Base-by-base conservation (phyloP, 2,888 invertebrate genomes). In the Bombylius major region DNA sequence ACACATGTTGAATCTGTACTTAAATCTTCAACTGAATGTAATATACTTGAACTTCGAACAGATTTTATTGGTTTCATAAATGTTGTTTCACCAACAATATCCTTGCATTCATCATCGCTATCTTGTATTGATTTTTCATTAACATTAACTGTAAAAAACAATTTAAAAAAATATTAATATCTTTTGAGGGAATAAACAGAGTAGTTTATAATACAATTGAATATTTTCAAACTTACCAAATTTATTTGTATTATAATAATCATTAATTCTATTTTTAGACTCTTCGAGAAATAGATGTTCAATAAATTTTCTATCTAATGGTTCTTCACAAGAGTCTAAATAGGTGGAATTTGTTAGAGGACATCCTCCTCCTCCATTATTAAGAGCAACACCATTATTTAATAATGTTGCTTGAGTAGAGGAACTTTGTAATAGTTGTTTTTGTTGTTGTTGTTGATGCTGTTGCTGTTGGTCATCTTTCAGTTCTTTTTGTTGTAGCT, bases 1-100 rank as follows among this genome's bases (percentile, higher is more conserved):
- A 86, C 84, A 67, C 86, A 86, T 0, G 86, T 86, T 13, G 85
- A 85, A 71, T 86, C 86, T 0, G 86, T 86, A 50, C 83, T 84
- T 12, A 86, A 72, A 64, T 86, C 87, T 66, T 86, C 86, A 0
- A 86, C 85, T 1, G 86, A 86, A 67, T 86, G 86, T 7, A 86
- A 74, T 54, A 86, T 79, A 4, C 84, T 84, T 0, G 85, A 84
- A 11, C 85, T 85, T 9, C 85, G 76, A 4, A 84, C 83, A 33
- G 84, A 83, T 3, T 83, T 77, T 61, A 79, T 78, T 46, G 79
- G 78, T 58, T 78, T 79, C 63, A 78, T 74, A 47, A 75, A 75
- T 33, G 78, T 72, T 11, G 75, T 75, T 62, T 79, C 78, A 23
- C 79, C 79, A 64, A 79, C 73, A 48, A 76, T 77, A 58, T 80